A percentile compares a stretch with the other conserved stretches of the same genome.
phyloP scores from a whole-genome alignment of 37 sponge, comb jelly and placozoan genomes.

The Geodia barretti region DNA sequence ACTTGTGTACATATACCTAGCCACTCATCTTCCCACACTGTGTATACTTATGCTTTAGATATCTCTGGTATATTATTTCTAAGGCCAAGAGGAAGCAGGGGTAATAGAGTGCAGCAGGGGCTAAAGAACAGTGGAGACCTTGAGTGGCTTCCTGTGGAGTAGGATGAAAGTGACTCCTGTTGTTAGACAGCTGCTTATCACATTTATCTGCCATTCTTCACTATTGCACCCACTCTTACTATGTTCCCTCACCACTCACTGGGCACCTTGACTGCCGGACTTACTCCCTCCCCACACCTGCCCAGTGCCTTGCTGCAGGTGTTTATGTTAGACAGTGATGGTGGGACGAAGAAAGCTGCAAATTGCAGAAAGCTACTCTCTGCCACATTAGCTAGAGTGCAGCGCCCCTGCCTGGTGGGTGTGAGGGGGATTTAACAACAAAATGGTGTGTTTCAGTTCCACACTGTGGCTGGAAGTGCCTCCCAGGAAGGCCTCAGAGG shows the following conservation, averaged over 20 bases:
- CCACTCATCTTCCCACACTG: too few relatives aligned
- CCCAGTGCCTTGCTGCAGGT: too few relatives aligned
- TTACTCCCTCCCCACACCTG: too few relatives aligned
- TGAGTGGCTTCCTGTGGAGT: neutral
- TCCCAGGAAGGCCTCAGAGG: too few relatives aligned
- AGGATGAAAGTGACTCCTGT: neutral
- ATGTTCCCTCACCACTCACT: too few relatives aligned
- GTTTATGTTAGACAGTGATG: too few relatives aligned
- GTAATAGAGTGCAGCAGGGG: neutral
- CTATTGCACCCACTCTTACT: neutral
- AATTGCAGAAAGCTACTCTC: neutral
- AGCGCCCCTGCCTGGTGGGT: neutral
- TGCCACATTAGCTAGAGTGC: neutral
- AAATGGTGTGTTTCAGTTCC: neutral
- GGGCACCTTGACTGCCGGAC: too few relatives aligned
- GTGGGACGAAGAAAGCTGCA: too few relatives aligned
- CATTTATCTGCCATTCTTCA: neutral
- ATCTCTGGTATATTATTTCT: too few relatives aligned
- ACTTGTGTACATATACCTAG: too few relatives aligned
- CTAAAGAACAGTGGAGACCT: neutral
- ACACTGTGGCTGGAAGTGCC: neutral
- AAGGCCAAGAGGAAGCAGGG: too few relatives aligned
- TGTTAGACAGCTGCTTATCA: neutral
- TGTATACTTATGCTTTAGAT: too few relatives aligned
- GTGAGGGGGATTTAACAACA: neutral